phyloP scores from a whole-genome alignment of 1,140 invertebrate species.

The Olivierus martensii region DNA sequence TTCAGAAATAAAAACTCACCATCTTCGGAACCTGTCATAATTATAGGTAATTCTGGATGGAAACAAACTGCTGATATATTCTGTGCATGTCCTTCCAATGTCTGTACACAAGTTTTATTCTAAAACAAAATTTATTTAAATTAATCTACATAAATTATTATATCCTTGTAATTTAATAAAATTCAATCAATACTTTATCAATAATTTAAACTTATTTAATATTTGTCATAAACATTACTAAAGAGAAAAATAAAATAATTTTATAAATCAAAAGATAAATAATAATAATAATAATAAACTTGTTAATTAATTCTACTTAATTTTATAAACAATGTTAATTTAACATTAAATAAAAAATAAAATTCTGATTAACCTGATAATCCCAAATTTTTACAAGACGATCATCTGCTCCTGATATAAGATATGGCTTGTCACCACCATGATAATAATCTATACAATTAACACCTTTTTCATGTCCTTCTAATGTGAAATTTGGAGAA shows the following conservation, averaged over 20 bases:
- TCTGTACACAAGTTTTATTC: conserved; percentile 99
- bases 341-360: background rate
- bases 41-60: conserved; percentile 94
- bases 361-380: conserved; percentile 48
- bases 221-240: too few species aligned
- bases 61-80: conserved; percentile 83
- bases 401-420: conserved; percentile 98
- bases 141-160: too few species aligned
- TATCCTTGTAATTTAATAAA: too few species aligned
- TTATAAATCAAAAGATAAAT: too few species aligned
- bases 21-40: conserved; percentile 95
- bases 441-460: conserved; percentile 99
- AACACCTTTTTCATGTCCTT: conserved; percentile 97
- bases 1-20: conserved; percentile 35
- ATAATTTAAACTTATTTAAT: too few species aligned
- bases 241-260: background rate
- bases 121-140: conserved; percentile 35
- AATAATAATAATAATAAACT: too few species aligned
- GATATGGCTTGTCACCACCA: conserved; percentile 98
- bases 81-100: conserved; percentile 89
- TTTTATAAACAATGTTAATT: background rate
- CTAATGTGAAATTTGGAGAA: conserved; percentile 95
- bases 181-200: too few species aligned
- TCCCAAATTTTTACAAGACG: conserved; percentile 98
- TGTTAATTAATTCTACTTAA: background rate